Percentiles rank a stretch among this genome's conserved stretches.
These are phyloP conservation scores for Eufriesea mexicana DNA, from an alignment of 1,140 invertebrate genomes.

Conservation along the genomic window DNA sequence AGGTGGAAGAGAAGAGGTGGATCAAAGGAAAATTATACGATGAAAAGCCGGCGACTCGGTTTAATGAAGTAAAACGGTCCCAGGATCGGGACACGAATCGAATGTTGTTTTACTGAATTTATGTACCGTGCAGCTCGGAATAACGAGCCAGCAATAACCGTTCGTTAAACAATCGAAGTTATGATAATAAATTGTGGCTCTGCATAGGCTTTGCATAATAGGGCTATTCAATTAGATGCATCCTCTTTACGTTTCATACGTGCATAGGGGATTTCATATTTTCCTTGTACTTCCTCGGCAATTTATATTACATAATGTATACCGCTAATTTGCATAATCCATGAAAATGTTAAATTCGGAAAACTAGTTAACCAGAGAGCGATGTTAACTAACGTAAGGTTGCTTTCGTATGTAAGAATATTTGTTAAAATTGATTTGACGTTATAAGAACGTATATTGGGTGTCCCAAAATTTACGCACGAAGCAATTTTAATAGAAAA, in stretches of 20 bases:
- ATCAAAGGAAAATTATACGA: conserved; percentile 26
- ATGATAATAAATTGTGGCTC: neutral
- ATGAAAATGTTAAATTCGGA: no score
- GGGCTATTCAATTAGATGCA: neutral
- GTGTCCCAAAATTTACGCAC: no score
- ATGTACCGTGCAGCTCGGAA: neutral
- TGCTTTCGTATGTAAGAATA: no score
- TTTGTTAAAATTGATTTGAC: no score
- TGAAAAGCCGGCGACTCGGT: conserved; percentile 1
- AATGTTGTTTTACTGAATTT: neutral
- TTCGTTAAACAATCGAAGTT: conserved; percentile 2
- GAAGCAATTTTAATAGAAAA: no score
- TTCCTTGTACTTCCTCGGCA: no score
- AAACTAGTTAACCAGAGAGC: no score
- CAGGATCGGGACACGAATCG: neutral
- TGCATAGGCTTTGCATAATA: neutral
- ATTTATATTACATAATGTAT: no score
- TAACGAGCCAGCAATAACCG: neutral
- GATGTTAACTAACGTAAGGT: no score
- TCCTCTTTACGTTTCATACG: neutral
- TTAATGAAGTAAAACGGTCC: conserved; percentile 12
- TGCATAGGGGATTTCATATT: no score
- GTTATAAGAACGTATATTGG: no score
- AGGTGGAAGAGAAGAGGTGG: neutral
- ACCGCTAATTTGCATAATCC: no score